Conservation (phyloP, 2,888 invertebrate genomes). For the Flexamia atlantica region DNA sequence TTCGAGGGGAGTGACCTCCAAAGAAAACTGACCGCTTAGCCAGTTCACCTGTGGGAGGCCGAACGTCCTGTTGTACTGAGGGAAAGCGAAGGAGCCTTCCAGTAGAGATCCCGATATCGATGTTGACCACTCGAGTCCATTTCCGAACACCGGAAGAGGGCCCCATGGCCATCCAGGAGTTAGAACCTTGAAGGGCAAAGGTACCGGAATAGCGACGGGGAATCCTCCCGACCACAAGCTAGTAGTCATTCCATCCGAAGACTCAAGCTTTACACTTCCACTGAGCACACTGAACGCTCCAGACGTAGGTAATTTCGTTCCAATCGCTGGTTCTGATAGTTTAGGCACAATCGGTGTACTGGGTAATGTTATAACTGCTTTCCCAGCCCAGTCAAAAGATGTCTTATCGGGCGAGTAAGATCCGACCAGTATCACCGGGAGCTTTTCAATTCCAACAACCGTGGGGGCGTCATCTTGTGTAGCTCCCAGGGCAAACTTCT, state of each 20-base stretch:
- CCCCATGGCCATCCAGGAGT: not conserved
- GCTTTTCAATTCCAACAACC: constrained; percentile 41
- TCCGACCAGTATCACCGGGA: constrained; percentile 66
- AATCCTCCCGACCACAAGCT: constrained; percentile 63
- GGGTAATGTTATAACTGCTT: constrained; percentile 60
- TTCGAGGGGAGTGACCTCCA: constrained; percentile 44
- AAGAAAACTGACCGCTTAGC: constrained; percentile 57
- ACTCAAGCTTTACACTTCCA: constrained; percentile 52
- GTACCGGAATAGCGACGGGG: constrained; percentile 63
- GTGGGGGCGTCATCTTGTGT: not conserved
- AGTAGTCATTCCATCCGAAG: constrained; percentile 37
- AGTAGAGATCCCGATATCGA: constrained; percentile 35
- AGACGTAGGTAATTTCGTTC: not conserved
- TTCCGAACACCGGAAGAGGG: constrained; percentile 50
- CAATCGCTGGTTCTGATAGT: not conserved
- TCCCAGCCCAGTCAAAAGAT: constrained; percentile 66
- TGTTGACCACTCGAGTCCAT: constrained; percentile 50
- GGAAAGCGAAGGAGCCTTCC: constrained; percentile 58
- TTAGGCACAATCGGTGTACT: not conserved
- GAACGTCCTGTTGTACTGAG: constrained; percentile 49
- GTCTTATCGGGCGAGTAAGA: constrained; percentile 65
- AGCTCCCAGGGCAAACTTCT: constrained; percentile 20
- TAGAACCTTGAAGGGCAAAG: constrained; percentile 58
- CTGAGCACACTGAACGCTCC: constrained; percentile 47
- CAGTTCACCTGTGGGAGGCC: constrained; percentile 45